phyloP scores from a whole-genome alignment of 2,113 vertebrate genomes.

The Tragelaphus imberbis region DNA sequence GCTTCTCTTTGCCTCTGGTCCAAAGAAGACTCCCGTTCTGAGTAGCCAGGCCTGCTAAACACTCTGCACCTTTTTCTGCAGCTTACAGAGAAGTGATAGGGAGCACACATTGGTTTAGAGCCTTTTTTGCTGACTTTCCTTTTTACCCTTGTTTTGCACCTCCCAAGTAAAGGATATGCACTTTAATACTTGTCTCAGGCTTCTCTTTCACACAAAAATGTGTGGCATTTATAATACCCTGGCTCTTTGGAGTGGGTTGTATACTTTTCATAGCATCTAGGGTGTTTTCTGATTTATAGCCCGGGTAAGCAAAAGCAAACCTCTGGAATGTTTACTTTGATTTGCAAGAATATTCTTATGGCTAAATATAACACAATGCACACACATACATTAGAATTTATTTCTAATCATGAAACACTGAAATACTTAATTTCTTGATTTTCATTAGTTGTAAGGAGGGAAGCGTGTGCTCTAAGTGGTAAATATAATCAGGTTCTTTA shows the following conservation, averaged over 20 bases:
- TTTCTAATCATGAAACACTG: background rate
- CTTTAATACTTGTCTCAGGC: background rate
- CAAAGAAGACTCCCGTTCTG: background rate
- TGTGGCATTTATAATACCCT: background rate
- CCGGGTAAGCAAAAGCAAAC: background rate
- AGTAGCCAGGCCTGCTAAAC: background rate
- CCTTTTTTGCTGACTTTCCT: background rate
- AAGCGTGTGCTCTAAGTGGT: background rate
- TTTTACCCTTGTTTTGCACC: background rate
- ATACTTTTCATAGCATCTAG: background rate
- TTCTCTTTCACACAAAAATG: background rate
- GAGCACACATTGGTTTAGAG: rapidly evolving
- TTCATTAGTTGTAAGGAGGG: background rate
- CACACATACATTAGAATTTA: background rate
- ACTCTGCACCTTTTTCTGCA: rapidly evolving
- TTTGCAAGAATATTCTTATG: background rate
- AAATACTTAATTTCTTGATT: conserved; percentile 13
- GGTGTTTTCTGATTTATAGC: background rate
- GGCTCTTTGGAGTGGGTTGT: background rate
- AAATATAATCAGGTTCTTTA: background rate
- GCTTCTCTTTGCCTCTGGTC: background rate
- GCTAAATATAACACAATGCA: background rate
- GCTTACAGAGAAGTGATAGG: background rate
- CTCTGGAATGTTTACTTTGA: background rate
- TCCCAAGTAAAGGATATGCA: background rate